Evolutionary conservation across 2,888 invertebrate genomes (phyloP).

Genomic region (Sipha maydis): DNA sequence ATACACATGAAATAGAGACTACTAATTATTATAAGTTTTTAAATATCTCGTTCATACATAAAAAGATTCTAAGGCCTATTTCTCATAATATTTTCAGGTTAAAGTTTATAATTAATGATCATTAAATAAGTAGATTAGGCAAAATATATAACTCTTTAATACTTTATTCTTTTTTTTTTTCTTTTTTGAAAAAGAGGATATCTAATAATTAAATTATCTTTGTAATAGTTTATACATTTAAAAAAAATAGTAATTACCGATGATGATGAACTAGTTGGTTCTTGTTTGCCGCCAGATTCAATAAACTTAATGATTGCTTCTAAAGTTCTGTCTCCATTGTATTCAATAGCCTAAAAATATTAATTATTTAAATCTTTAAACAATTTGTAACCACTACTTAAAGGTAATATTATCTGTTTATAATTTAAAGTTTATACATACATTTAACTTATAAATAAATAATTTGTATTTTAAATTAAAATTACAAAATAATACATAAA

Average conservation of each 20-base stretch:
- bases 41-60: neutral
- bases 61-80: neutral
- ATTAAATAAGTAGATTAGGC: no score
- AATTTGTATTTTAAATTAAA: neutral
- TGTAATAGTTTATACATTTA: neutral
- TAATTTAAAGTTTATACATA: no score
- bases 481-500: neutral
- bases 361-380: neutral
- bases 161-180: no score
- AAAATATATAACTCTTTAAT: no score
- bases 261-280: constrained; percentile 73
- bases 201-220: neutral
- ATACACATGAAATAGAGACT: no score
- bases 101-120: neutral
- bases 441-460: no score
- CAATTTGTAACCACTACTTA: no score
- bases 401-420: no score
- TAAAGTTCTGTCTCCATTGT: constrained; percentile 93
- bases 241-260: constrained; percentile 31
- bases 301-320: constrained; percentile 94
- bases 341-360: constrained; percentile 77
- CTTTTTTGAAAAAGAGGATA: no score
- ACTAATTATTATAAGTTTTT: no score
- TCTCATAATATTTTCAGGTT: neutral
- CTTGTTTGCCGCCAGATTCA: constrained; percentile 87